Evolutionary conservation across 2,888 invertebrate genomes (phyloP), one percentile per base, ranked within the genome.

Genomic region (Augochlorella aurata): DNA sequence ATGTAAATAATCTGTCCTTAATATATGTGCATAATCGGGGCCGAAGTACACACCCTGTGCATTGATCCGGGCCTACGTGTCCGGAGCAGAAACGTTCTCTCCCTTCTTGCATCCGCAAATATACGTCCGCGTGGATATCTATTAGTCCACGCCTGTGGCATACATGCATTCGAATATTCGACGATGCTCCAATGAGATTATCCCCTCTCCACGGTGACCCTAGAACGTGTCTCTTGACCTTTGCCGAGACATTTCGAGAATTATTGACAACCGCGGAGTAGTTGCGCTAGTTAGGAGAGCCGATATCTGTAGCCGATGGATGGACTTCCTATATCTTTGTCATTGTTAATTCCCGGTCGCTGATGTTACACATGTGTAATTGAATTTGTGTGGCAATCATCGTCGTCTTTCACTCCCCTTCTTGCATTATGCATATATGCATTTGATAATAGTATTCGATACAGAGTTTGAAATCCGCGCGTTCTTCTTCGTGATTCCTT

Each of bases 1-100:
- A 74, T 74, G 74, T 74, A 81, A 82, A 75, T 74, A 74, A 78
- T 61, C 45, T 18, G 29, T 73, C 50, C 58, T 47, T 76, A 83
- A 82, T 61, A 24, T 76, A 84, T 80, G 83, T 38, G 73, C 83
- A 80, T 80, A 83, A 80, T 83, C 74, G 49, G 49, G 49, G 58
- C 63, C 68, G 38, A 74, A 74, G 77, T 72, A 76, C 77, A 75
- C 79, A 75, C 72, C 79, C 67, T 69, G 71, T 45, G 52, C 71
- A 58, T 52, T 44, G 65, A 79, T 74, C 29, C 69, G 24, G 24
- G 66, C 50, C 58, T 74, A 77, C 71, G 79, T 79, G 79, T 70
- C 70, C 73, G 52, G 71, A 58, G 75, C 73, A 76, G 74, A 79
- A 82, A 83, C 77, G 67, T 79, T 76, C 79, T 76, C 79, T 65